Base-by-base conservation (phyloP, 2,888 invertebrate genomes). In the Macrostomum cliftonense region DNA sequence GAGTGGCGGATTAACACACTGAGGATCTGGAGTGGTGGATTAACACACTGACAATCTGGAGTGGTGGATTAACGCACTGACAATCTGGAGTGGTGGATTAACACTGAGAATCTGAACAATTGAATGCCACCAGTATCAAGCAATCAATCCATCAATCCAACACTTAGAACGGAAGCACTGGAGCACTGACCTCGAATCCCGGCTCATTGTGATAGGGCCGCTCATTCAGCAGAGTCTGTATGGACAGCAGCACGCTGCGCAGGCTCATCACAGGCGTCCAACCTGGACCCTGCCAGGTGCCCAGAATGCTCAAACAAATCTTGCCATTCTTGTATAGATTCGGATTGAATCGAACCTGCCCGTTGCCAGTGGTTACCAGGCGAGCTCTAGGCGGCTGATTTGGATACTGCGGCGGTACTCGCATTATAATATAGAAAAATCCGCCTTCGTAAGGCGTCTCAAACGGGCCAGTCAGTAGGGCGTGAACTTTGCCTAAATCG, bases 171-270 rank as follows among this genome's bases (percentile, higher is more conserved):
- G n/a, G n/a, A n/a, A n/a, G n/a, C n/a, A n/a, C n/a, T n/a, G n/a
- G n/a, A n/a, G n/a, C 4, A 28, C 28, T 28, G 5, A 28, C 28
- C 28, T 28, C 75, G 63, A 74, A 77, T 20, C 77, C 77, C 17
- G 77, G 78, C 63, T 78, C 78, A 63, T 78, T 78, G 63, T 76
- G 76, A 61, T 77, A 77, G 4, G 78, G 77, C 55, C 76, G 75
- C 54, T 77, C 76, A 58, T 75, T 77, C 60, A 78, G 69, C 13
- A 78, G 63, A 38, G 76, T 76, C 67, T 78, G 76, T 51, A 77
- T 76, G 7, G 76, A 76, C 43, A 77, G 70, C 9, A 77, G 65
- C 21, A 76, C 69, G 56, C 73, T 73, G 5, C 74, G 72, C 37
- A 77, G 58, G 57, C 72, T 74, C 55, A 73, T 73, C 4, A 75